phyloP scores from a whole-genome alignment of 2,113 vertebrate genomes.

The Neofelis nebulosa region DNA sequence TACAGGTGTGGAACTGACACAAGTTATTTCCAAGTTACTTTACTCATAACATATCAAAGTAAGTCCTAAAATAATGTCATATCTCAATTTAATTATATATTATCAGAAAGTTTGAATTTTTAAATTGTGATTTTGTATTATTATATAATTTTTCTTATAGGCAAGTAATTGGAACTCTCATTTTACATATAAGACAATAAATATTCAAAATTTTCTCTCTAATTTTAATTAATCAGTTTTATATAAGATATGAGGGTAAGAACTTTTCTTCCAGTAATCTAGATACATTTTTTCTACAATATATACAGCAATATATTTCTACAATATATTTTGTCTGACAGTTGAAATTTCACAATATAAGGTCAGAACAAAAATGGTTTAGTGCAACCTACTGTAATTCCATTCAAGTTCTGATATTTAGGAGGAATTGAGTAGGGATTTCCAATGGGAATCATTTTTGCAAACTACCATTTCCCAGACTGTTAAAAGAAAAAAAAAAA shows the following conservation, averaged over 20 bases:
- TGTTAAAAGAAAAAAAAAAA: background rate
- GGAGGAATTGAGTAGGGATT: background rate
- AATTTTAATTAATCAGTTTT: background rate
- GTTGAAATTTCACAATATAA: background rate
- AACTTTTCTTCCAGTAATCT: background rate
- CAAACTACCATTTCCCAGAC: background rate
- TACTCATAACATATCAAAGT: slow-evolving; percentile 66
- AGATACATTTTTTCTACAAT: background rate
- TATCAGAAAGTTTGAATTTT: background rate
- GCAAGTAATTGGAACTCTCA: background rate
- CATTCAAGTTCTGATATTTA: background rate
- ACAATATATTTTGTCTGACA: slow-evolving; percentile 27
- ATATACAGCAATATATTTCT: background rate
- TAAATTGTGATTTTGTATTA: background rate
- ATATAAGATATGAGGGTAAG: background rate
- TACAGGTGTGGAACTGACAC: slow-evolving; percentile 63
- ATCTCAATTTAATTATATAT: slow-evolving; percentile 59
- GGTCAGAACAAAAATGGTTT: background rate
- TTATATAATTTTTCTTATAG: background rate
- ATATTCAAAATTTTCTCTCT: background rate
- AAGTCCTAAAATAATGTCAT: slow-evolving; percentile 54
- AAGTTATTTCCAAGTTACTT: slow-evolving; percentile 60
- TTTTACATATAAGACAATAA: background rate
- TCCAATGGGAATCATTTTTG: background rate
- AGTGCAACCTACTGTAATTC: background rate